Percentiles rank a stretch among this genome's conserved stretches.
Evolutionary conservation across 2,888 invertebrate species (phyloP).

Genomic region (Dendrolimus houi): DNA sequence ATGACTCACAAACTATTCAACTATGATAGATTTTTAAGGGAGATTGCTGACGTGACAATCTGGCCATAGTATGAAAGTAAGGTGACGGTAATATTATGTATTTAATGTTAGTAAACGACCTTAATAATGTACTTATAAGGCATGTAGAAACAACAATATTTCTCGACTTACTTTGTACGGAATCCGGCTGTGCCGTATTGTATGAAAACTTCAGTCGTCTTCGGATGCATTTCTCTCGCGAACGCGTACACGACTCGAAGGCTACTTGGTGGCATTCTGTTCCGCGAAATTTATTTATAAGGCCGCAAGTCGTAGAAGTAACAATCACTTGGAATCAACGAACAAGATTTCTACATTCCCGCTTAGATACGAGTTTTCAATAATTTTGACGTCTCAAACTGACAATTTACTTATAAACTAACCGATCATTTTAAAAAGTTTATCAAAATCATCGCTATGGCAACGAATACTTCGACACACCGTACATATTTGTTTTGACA

Average conservation of each 20-base stretch:
- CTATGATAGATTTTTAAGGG: constrained; percentile 4
- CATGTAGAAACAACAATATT: constrained; percentile 22
- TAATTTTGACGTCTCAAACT: constrained; percentile 31
- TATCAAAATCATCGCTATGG: not conserved
- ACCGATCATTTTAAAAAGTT: constrained; percentile 12
- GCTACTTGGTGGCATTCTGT: constrained; percentile 74
- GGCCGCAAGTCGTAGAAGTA: constrained; percentile 48
- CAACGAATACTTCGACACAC: not conserved
- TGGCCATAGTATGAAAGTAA: constrained; percentile 26
- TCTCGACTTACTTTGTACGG: constrained; percentile 82
- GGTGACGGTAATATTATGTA: constrained; percentile 23
- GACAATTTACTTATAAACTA: constrained; percentile 26
- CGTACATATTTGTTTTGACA: not conserved
- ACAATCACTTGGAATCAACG: constrained; percentile 70
- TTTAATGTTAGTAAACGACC: constrained; percentile 22
- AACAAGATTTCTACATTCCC: constrained; percentile 69
- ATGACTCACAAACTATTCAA: constrained; percentile 46
- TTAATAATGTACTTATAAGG: constrained; percentile 19
- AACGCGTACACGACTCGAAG: constrained; percentile 84
- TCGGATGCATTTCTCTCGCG: constrained; percentile 86
- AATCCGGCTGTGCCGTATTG: constrained; percentile 93
- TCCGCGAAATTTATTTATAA: constrained; percentile 62
- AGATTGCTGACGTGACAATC: constrained; percentile 42
- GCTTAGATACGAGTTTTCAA: constrained; percentile 40
- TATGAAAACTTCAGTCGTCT: constrained; percentile 79